Conservation (phyloP, 2,888 invertebrate genomes). For the Spisula subtruncata region DNA sequence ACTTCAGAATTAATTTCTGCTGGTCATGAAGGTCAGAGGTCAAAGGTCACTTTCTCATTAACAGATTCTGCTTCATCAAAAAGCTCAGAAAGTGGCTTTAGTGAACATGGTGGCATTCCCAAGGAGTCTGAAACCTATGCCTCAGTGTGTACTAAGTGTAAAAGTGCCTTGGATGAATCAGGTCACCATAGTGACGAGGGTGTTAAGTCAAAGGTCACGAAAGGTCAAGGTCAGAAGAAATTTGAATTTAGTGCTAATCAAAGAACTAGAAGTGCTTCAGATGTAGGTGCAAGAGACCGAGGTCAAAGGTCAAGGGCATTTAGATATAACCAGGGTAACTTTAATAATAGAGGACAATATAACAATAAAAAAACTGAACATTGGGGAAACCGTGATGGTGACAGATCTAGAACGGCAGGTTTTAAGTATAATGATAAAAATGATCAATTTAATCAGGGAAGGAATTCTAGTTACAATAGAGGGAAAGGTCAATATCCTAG, state of each 20-base stretch:
- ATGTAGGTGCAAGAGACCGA: neutral
- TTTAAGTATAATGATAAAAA: neutral
- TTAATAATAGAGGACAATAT: slow-evolving; percentile 39
- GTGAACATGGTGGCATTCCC: slow-evolving; percentile 74
- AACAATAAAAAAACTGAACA: slow-evolving; percentile 36
- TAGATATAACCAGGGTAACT: slow-evolving; percentile 35
- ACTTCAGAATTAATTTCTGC: neutral
- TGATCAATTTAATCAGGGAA: slow-evolving; percentile 22
- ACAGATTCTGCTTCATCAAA: slow-evolving; percentile 75
- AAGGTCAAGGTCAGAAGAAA: neutral
- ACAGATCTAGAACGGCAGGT: neutral
- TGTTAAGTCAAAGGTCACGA: slow-evolving; percentile 25
- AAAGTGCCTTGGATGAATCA: slow-evolving; percentile 45
- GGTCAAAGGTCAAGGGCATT: slow-evolving; percentile 26
- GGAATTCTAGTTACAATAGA: slow-evolving; percentile 9
- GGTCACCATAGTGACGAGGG: slow-evolving; percentile 36
- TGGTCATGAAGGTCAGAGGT: slow-evolving; percentile 15
- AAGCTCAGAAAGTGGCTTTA: slow-evolving; percentile 81
- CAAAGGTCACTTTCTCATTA: slow-evolving; percentile 76
- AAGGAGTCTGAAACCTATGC: slow-evolving; percentile 71
- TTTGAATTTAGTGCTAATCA: neutral
- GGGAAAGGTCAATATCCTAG: slow-evolving; percentile 36
- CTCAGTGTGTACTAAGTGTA: slow-evolving; percentile 78
- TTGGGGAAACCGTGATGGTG: neutral
- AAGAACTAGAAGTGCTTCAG: slow-evolving; percentile 34